Base-by-base conservation (phyloP, 2,113 vertebrate genomes). In the Leptodactylus fuscus region DNA sequence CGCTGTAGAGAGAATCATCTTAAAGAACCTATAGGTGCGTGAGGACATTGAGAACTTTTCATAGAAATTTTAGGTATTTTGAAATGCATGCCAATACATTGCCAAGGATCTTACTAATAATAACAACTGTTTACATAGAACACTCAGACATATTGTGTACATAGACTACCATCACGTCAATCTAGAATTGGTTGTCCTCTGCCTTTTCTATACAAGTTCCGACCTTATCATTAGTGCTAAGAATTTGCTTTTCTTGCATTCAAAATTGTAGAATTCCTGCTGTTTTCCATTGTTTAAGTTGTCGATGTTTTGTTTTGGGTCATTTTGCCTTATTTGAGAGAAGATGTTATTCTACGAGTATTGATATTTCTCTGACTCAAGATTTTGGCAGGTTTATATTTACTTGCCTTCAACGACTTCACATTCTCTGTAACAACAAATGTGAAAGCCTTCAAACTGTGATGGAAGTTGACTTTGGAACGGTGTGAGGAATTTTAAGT, bases 71-170 rank as follows among this genome's bases (percentile, higher is more conserved):
- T 60, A 55, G 34, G 81, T 18, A 81, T 81, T 81, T 74, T 44
- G 89, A 76, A 71, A 88, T 87, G 36, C 67, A 70, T 82, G 86
- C 83, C 89, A 89, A 73, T 81, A 90, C 86, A 87, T 87, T 91
- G 85, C 78, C 12, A 11, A 90, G 85, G 87, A 88, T 88, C 88
- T 88, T 89, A 87, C 87, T 83, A 65, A 69, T 69, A 69, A 69
- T 89, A 87, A 88, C 88, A 58, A 88, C 89, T 92, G 91, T 92
- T 93, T 92, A 92, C 34, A 38, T 80, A 27, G 27, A 82, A 81
- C 65, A 41, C 48, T 77, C 88, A 89, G 46, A 89, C 77, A 86
- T 51, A 85, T 49, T 90, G 87, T 91, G 89, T 91, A 60, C 18
- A 80, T 80, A 55, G n/a, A 58, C 53, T 62, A 60, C 9, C 4